Base-by-base conservation (phyloP, 2,113 vertebrate genomes). In the Spheniscus mendiculus region DNA sequence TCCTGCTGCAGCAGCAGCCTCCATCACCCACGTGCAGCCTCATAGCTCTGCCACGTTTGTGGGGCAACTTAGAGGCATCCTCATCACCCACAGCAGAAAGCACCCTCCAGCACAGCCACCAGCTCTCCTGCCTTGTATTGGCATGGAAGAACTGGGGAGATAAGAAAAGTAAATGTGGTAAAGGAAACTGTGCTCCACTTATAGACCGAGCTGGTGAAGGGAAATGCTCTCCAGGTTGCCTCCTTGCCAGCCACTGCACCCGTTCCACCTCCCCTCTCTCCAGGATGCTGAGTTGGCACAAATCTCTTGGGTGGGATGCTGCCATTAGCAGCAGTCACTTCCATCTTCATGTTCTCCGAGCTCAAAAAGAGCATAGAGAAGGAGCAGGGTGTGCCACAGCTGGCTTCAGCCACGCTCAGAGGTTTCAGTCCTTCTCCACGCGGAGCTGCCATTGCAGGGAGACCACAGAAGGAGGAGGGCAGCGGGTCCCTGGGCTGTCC, bases 401-500 rank as follows among this genome's bases (percentile, higher is more conserved):
- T 1, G 3, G 34, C 36, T 56, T 32, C 67, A 34, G 72, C 30
- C 52, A 10, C 0, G 5, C 56, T 45, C 8, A 14, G 19, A 30
- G 42, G 16, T 45, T 9, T 61, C 1, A 3, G 32, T 20, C 22
- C 78, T 40, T 67, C 61, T 26, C 34, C 29, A 0, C 1, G 6
- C 3, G 1, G 30, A 25, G 40, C 32, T 38, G 67, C 15, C 30
- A 9, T 3, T 10, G 47, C 63, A 38, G 52, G 72, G 36, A 52
- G 18, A 42, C 6, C 5, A 0, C 56, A 13, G 34, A 0, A 1
- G 45, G n/a, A 55, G 25, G 66, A 73, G 12, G 13, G 38, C 2
- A 1, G 44, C 12, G 1, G 61, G 32, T 89, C 73, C 27, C 72
- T 20, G 38, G 40, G 80, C 77, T 61, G 40, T 29, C 23, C 47